Base-by-base conservation (phyloP, 1,140 invertebrate species). In the Heliconius nattereri region DNA sequence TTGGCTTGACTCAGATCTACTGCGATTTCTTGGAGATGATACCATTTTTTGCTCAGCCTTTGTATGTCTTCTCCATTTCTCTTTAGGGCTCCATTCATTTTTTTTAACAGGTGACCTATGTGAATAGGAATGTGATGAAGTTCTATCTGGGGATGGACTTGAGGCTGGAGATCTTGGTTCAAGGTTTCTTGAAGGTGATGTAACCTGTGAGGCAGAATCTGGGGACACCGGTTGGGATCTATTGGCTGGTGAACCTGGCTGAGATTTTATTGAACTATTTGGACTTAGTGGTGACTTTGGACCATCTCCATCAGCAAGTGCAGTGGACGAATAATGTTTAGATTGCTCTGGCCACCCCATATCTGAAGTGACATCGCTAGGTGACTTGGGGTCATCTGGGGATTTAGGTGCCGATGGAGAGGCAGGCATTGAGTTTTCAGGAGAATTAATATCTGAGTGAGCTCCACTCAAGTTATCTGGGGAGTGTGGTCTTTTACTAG, bases 31-130 rank as follows among this genome's bases (percentile, higher is more conserved):
- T 37, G 89, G 77, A 13, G 83, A 75, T 9, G 88, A 29, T 20
- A 92, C 90, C 90, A 92, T 92, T 84, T 93, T 93, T 85, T 94
- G 91, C 87, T 92, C 92, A 57, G 91, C 92, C 83, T 93, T 93
- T 74, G 91, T 94, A 70, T 92, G 90, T 75, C 92, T 89, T 76
- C 91, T 87, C 91, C 90, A 93, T 71, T 89, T 91, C 73, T 92
- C 91, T 83, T 93, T 92, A 37, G 91, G 90, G 83, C 90, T 92
- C 92, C 91, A 93, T 19, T 90, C 87, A 86, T 85, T 89, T 87
- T 91, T 92, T 81, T 90, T 94, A 74, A 81, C 82, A 86, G 84
- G 85, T 74, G 86, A 86, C 73, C 79, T 85, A 78, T 71, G 74
- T 49, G 86, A 85, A 52, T 91, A 91, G 35, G 86, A 87, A 23